These are phyloP conservation scores for Polypedilum pembai DNA, from an alignment of 1,140 invertebrate species.

Conservation along the genomic window DNA sequence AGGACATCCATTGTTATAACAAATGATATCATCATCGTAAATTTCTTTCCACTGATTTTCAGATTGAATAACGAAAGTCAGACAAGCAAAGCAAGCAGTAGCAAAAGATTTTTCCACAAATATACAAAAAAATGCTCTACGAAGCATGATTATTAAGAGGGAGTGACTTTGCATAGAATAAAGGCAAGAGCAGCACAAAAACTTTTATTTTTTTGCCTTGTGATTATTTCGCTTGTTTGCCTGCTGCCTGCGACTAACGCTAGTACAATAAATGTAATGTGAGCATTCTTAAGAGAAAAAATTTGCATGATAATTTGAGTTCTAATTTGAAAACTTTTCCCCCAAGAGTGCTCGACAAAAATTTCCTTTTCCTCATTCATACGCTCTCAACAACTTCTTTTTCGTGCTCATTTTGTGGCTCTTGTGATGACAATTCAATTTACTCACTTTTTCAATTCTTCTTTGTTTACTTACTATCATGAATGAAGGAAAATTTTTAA, in stretches of 20 bases:
- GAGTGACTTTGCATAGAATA: neutral
- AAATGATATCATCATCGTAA: neutral
- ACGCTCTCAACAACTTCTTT: neutral
- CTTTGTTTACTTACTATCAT: neutral
- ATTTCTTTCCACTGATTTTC: neutral
- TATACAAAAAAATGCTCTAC: neutral
- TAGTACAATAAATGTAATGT: neutral
- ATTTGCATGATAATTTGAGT: conserved; percentile 8
- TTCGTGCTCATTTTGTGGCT: neutral
- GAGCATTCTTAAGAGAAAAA: neutral
- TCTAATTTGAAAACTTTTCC: conserved; percentile 8
- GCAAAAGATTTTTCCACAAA: neutral
- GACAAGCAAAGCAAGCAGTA: too few species aligned
- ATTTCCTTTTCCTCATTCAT: neutral
- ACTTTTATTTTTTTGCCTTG: neutral
- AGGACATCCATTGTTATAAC: too few species aligned
- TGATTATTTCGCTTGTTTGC: neutral
- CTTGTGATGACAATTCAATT: conserved; percentile 7
- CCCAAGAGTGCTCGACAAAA: neutral
- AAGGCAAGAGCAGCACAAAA: neutral
- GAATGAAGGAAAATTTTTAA: neutral
- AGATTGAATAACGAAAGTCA: neutral
- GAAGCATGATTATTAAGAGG: conserved; percentile 1
- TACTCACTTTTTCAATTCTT: neutral
- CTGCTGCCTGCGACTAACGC: neutral